Conservation (phyloP, 1,140 invertebrate species). For the Leguminivora glycinivorella region DNA sequence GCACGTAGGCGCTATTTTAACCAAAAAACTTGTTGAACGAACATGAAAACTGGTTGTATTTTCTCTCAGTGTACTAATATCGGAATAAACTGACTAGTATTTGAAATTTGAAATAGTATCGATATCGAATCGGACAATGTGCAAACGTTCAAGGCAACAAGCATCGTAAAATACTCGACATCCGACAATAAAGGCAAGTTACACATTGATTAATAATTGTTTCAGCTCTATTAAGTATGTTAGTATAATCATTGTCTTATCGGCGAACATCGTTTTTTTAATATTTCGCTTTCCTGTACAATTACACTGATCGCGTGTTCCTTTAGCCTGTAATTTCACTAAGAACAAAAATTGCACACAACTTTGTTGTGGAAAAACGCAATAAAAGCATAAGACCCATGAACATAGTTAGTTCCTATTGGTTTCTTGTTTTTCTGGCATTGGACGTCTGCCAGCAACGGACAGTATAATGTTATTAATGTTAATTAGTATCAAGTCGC, state of each 20-base stretch:
- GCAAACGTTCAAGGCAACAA: neutral
- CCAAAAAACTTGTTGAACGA: no score
- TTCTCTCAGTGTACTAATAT: no score
- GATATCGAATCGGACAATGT: neutral
- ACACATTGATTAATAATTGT: conserved; percentile 2
- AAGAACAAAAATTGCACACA: conserved; percentile 13
- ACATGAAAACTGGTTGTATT: no score
- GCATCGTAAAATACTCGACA: neutral
- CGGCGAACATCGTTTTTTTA: conserved; percentile 16
- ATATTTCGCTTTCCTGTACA: conserved; percentile 23
- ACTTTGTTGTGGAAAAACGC: conserved; percentile 2
- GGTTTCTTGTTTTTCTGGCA: conserved; percentile 7
- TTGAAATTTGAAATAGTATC: no score
- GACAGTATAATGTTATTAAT: conserved; percentile 42
- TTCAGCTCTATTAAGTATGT: conserved; percentile 23
- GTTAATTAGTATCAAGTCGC: conserved; percentile 60
- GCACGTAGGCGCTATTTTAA: no score
- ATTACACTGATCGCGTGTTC: conserved; percentile 22
- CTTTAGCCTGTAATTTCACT: conserved; percentile 18
- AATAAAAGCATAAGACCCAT: neutral
- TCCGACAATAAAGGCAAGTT: neutral
- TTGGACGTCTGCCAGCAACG: neutral
- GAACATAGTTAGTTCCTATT: neutral
- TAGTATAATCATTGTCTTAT: conserved; percentile 10
- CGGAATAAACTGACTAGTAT: no score